A percentile compares a stretch with the other conserved stretches of the same genome.
These are phyloP conservation scores for Cheilinus undulatus DNA, from an alignment of 2,113 vertebrate species.

Conservation along the genomic window DNA sequence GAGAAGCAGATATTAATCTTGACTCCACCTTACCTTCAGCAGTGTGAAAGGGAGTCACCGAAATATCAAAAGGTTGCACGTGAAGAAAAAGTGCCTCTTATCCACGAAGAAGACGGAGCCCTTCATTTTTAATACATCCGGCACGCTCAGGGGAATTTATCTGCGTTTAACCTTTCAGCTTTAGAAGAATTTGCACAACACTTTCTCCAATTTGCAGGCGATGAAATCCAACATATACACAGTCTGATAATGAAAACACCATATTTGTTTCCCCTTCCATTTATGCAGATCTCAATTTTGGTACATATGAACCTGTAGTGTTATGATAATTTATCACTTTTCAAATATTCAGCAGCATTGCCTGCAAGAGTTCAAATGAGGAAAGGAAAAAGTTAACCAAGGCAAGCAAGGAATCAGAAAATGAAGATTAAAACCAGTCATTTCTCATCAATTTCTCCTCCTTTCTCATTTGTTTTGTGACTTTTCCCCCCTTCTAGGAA, in stretches of 20 bases:
- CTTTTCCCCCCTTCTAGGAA: not conserved
- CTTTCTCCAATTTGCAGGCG: constrained; percentile 7
- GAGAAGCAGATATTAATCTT: constrained; percentile 33
- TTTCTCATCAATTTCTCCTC: constrained; percentile 46
- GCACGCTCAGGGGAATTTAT: constrained; percentile 33
- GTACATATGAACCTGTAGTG: not conserved
- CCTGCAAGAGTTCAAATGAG: constrained; percentile 2
- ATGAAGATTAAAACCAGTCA: constrained; percentile 46
- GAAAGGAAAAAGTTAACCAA: constrained; percentile 8
- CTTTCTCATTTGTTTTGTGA: constrained; percentile 35
- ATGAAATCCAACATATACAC: constrained; percentile 31
- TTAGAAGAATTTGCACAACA: constrained; percentile 39
- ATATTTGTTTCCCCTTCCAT: constrained; percentile 5
- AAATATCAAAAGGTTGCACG: constrained; percentile 45
- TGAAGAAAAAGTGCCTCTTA: constrained; percentile 18
- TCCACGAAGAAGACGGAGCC: constrained; percentile 8
- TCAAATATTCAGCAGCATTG: not conserved
- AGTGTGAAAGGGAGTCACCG: not conserved
- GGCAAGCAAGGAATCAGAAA: not conserved
- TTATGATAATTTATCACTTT: not conserved
- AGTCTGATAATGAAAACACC: constrained; percentile 33
- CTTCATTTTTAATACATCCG: constrained; percentile 17
- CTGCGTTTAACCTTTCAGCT: constrained; percentile 33
- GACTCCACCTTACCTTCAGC: not conserved
- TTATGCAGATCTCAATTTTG: constrained; percentile 7